Evolutionary conservation across 1,140 invertebrate genomes (phyloP), one percentile per base, ranked within the genome.

Genomic region (Papilio machaon): DNA sequence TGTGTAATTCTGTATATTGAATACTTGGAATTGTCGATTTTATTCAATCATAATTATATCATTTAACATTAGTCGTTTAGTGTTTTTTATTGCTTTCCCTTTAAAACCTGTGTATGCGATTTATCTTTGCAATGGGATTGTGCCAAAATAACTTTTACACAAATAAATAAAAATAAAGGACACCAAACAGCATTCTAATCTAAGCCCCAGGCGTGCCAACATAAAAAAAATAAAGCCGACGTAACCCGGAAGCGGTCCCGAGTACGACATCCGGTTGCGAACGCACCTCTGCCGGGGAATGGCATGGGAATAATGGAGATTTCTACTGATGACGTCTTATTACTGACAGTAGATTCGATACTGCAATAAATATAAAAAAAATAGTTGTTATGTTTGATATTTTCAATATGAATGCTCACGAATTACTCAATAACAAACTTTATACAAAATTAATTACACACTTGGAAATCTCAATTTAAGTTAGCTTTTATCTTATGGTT

Each of bases 211-310:
- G n/a, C 77, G 60, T 79, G 77, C 77, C 77, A 79, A 79, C 60
- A 47, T 47, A 79, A 79, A 79, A 70, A 30, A 79, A 79, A 79
- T 38, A 67, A 64, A 43, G 58, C 54, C 35, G 19, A 15, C 75
- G 54, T 58, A 30, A 78, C 77, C 77, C 77, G 77, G 77, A 67
- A 78, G 76, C 54, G 52, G 23, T 78, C 54, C 76, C 54, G 35
- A n/a, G 38, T 60, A 78, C 60, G n/a, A 67, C 54, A 43, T 79
- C 77, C 38, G 77, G 64, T 79, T 79, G 54, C 77, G 47, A 79
- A 79, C 77, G 77, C 77, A 79, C 77, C 77, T 79, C 60, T 43
- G 58, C 77, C 43, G 19, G 77, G 43, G 77, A 79, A 79, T 67
- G 54, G 77, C 58, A 43, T 43, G 52, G 19, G 52, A 60, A 60